Base-by-base conservation (phyloP, 2,113 vertebrate genomes). In the Calidris pugnax region DNA sequence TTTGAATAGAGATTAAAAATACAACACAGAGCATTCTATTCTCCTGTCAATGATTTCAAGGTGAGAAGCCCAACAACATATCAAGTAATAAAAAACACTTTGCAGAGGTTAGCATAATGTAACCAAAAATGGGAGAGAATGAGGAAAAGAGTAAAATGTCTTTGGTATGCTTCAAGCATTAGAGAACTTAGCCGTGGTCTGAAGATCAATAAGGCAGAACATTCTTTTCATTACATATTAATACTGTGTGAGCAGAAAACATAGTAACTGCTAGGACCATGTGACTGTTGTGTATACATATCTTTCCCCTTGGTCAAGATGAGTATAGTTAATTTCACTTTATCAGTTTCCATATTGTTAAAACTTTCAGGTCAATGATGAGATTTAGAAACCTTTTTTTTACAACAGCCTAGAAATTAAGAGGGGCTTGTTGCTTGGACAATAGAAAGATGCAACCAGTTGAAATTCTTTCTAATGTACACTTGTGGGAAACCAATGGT, bases 1-100 rank as follows among this genome's bases (percentile, higher is more conserved):
- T 97, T 96, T 97, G 94, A 96, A 87, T 67, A 95, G 96, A 96
- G 95, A 97, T 98, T 97, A 95, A 95, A 95, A 96, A 93, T 90
- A 95, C 33, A 93, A 96, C 93, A 81, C 87, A 89, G 67, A 80
- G 47, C 64, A 12, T 96, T 89, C 91, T 88, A 66, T 88, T 97
- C 79, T 78, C 64, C 85, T 96, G 92, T 94, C 97, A 97, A 96
- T 77, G 93, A 51, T 93, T 90, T 97, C 97, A 97, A 98, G 95
- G 97, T 89, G 94, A 97, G 97, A 95, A 91, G 76, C 83, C 89
- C 67, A 80, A 87, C 80, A 69, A 57, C 37, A 15, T 47, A 64
- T 41, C 64, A 59, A 67, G 62, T 81, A 89, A 97, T 97, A 79
- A 92, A 92, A 90, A 18, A 18, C 27, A 12, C 51, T 95, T 93